Percentiles rank a stretch among this genome's conserved stretches.
Evolutionary conservation across 2,797 vertebrate species (phyloP).

Genomic region (Echeneis naucrates): DNA sequence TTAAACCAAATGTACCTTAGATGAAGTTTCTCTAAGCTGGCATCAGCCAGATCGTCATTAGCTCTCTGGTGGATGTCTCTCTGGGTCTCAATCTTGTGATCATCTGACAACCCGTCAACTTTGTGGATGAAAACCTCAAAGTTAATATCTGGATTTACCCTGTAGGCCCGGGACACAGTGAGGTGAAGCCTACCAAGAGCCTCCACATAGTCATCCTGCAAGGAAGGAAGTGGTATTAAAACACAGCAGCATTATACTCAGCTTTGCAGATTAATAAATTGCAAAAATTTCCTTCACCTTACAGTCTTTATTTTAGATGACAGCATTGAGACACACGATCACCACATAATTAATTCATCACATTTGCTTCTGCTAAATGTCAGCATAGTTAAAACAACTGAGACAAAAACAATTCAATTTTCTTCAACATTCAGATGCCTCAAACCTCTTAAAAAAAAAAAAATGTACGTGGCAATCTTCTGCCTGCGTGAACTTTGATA

Average conservation of each 20-base stretch:
- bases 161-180: conserved; percentile 97
- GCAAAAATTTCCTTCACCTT: not conserved
- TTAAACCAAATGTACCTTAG: conserved; percentile 88
- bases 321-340: not conserved
- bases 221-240: not conserved
- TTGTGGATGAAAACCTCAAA: conserved; percentile 99
- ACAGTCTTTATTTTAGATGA: not conserved
- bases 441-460: not conserved
- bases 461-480: not conserved
- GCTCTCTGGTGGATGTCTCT: conserved; percentile 99
- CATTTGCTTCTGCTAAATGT: not conserved
- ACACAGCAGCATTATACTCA: not conserved
- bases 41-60: conserved; percentile 97
- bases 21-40: conserved; percentile 97
- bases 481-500: not conserved
- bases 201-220: conserved; percentile 98
- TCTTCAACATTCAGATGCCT: not conserved
- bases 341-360: not conserved
- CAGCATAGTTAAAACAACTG: not conserved
- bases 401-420: not conserved
- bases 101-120: conserved; percentile 98
- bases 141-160: conserved; percentile 99
- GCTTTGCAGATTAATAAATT: not conserved
- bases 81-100: conserved; percentile 99
- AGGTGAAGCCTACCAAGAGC: conserved; percentile 96